These are phyloP conservation scores for Botrylloides violaceus DNA, from an alignment of 23 tunicate species.

Conservation along the genomic window DNA sequence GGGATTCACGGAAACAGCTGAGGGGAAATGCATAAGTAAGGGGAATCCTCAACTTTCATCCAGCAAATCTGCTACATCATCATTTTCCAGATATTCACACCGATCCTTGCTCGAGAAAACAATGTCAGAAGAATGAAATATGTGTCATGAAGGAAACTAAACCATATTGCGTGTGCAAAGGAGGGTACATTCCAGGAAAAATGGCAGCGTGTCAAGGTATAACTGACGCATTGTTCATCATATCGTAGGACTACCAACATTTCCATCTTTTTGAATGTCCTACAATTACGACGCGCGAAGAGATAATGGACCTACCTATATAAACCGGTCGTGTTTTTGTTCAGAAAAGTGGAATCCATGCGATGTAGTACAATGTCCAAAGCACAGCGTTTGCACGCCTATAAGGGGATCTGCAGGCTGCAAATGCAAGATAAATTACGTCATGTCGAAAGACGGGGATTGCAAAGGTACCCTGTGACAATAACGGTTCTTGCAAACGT, in stretches of 20 bases:
- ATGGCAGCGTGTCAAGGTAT: conserved; percentile 1
- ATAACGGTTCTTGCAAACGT: too few species aligned
- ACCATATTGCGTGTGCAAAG: conserved; percentile 3
- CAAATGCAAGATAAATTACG: not conserved
- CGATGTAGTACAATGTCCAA: not conserved
- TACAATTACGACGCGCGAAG: too few species aligned
- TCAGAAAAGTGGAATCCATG: conserved; percentile 2
- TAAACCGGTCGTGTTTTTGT: too few species aligned
- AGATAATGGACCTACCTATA: too few species aligned
- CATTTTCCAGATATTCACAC: not conserved
- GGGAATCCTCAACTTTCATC: too few species aligned
- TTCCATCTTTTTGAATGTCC: too few species aligned
- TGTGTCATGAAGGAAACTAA: not conserved
- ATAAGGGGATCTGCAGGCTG: not conserved
- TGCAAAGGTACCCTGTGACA: conserved; percentile 15
- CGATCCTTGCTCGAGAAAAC: not conserved
- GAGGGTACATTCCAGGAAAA: not conserved
- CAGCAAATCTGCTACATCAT: too few species aligned
- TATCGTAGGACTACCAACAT: too few species aligned
- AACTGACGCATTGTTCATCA: too few species aligned
- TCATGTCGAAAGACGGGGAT: conserved; percentile 4
- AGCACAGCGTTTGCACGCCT: not conserved
- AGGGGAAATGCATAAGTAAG: conserved; percentile 12
- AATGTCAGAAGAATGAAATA: not conserved
- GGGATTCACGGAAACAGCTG: not conserved